Evolutionary conservation across 2,113 vertebrate species (phyloP), one percentile per base, ranked within the genome.

Genomic region (Thinocorus orbignyianus): DNA sequence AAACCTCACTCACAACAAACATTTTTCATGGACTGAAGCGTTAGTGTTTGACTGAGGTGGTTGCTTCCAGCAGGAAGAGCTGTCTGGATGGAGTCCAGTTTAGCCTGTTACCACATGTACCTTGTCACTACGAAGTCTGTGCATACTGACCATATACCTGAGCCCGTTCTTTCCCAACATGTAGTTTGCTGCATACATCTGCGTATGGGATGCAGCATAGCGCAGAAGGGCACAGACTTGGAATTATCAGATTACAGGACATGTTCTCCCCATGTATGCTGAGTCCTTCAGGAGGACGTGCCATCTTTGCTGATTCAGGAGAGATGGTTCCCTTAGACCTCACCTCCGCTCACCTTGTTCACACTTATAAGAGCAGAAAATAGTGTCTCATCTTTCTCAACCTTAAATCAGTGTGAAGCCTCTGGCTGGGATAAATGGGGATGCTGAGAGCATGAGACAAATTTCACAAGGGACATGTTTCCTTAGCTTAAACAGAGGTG

Each of bases 251-350:
- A 35, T 49, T 57, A 49, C 0, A 37, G 65, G 46, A 62, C 14
- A 6, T 6, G 3, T 60, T 86, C 23, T 82, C n/a, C 37, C 25
- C 7, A 10, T 8, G 25, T 37, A 15, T 0, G 0, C 37, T 3
- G 23, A 23, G 10, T 30, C 41, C 46, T 96, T 51, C 68, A 41
- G 44, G 42, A 8, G 65, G 64, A 42, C 17, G 2, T 35, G n/a
- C 22, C 92, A 78, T 52, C 35, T 44, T 48, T 76, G 58, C 66
- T 44, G 49, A 69, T 70, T 73, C 39, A 71, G 54, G 72, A 65
- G 22, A 66, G 35, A 7, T 23, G 35, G 49, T 93, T 80, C 62
- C 30, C 28, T 82, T 69, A 30, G 62, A 81, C 66, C 82, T 15
- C 24, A 49, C 16, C 22, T 88, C 71, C 82, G 41, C 44, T 88